Evolutionary conservation across 2,113 vertebrate genomes (phyloP).

Genomic region (Osmerus mordax): DNA sequence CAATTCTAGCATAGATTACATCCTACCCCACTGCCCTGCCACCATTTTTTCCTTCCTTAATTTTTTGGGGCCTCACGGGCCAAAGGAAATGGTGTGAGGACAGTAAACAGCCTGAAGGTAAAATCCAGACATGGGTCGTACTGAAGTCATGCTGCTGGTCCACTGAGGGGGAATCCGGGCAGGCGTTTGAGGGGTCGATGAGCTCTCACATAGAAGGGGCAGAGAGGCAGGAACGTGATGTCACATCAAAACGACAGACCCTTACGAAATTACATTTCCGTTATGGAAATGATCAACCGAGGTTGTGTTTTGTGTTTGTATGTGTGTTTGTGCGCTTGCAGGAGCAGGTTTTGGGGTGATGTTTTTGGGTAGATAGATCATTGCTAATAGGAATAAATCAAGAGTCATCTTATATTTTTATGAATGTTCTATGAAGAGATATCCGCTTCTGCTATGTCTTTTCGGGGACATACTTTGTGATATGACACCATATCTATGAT

Average conservation of each 20-base stretch:
- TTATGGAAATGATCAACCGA: constrained; percentile 31
- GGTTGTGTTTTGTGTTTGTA: too few species aligned
- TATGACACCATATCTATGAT: too few species aligned
- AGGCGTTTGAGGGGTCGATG: constrained; percentile 28
- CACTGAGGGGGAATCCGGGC: constrained; percentile 30
- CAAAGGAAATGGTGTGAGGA: constrained; percentile 1
- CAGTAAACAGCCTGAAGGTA: constrained; percentile 50
- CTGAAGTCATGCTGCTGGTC: constrained; percentile 26
- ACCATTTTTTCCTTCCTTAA: constrained; percentile 8
- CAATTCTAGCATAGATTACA: neutral
- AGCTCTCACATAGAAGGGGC: constrained; percentile 34
- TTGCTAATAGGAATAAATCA: too few species aligned
- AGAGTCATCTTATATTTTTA: too few species aligned
- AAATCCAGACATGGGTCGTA: constrained; percentile 48
- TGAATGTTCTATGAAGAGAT: too few species aligned
- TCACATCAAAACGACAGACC: constrained; percentile 60
- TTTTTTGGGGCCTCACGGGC: constrained; percentile 5
- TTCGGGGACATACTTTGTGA: too few species aligned
- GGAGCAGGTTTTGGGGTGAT: too few species aligned
- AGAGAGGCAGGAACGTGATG: constrained; percentile 40
- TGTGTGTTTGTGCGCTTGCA: neutral
- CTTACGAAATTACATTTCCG: constrained; percentile 43
- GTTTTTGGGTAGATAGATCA: too few species aligned
- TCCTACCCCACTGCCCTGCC: neutral
- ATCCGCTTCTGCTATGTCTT: too few species aligned